Percentiles rank a stretch among this genome's conserved stretches.
phyloP scores from a whole-genome alignment of 2,797 vertebrate species.

The Threskiornis aethiopicus region DNA sequence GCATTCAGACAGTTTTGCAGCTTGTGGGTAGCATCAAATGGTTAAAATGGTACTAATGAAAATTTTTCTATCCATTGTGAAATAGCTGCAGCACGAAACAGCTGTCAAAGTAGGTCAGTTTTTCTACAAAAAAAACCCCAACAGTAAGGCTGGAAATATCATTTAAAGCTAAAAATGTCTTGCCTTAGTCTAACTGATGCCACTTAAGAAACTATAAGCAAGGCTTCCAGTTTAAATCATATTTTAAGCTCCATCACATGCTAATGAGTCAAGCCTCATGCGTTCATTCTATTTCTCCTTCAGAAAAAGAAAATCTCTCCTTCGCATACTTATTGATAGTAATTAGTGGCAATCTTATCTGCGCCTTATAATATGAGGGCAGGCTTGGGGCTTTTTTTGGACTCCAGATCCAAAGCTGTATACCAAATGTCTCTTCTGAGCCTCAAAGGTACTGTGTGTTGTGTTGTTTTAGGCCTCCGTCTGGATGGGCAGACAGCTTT shows the following conservation, averaged over 20 bases:
- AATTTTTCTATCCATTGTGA: neutral
- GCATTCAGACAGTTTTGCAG: neutral
- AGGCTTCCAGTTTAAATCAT: neutral
- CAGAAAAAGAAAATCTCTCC: neutral
- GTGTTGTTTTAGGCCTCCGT: neutral
- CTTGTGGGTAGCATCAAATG: neutral
- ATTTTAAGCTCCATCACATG: conserved; percentile 14
- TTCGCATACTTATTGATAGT: neutral
- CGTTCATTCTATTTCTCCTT: neutral
- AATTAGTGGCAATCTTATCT: neutral
- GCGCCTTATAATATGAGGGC: neutral
- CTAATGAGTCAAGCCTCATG: neutral
- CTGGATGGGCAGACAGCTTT: neutral
- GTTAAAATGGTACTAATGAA: neutral
- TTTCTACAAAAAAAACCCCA: neutral
- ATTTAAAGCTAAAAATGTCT: conserved; percentile 19
- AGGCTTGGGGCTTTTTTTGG: neutral
- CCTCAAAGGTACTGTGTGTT: neutral
- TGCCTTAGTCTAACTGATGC: neutral
- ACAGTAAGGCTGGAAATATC: neutral
- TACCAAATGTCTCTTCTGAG: neutral
- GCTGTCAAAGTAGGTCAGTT: conserved; percentile 35
- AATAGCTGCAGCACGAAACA: conserved; percentile 12
- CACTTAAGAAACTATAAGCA: neutral
- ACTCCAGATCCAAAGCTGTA: neutral